Conservation (phyloP, 2,113 vertebrate species). For the Calypte anna region DNA sequence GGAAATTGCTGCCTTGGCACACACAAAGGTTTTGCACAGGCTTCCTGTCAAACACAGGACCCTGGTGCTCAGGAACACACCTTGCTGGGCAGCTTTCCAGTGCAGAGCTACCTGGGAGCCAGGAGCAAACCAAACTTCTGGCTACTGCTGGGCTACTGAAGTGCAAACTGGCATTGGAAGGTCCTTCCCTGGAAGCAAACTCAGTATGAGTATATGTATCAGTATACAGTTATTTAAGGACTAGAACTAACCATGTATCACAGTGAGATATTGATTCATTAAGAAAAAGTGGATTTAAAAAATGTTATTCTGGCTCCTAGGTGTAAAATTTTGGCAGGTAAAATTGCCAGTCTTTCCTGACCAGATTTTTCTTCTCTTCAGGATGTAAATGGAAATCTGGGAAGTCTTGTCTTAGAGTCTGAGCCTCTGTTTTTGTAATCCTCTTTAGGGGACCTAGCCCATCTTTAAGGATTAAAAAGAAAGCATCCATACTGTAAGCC, state of each 20-base stretch:
- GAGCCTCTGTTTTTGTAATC: background rate
- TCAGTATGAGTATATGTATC: background rate
- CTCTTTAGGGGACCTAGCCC: background rate
- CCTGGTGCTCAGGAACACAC: background rate
- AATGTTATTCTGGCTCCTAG: background rate
- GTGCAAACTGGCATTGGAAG: background rate
- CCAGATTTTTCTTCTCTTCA: background rate
- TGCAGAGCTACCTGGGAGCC: background rate
- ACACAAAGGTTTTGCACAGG: accelerated
- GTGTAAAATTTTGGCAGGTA: background rate
- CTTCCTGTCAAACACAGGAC: background rate
- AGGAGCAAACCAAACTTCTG: background rate
- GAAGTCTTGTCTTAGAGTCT: background rate
- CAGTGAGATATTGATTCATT: background rate
- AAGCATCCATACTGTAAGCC: background rate
- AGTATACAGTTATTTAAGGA: background rate
- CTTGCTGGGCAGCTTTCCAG: background rate
- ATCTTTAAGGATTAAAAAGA: background rate
- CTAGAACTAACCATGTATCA: background rate
- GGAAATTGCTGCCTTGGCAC: background rate
- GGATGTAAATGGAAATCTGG: background rate
- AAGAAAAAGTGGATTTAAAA: background rate
- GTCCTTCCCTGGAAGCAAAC: background rate
- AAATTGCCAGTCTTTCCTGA: background rate
- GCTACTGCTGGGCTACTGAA: background rate